Evolutionary conservation across 2,888 invertebrate genomes (phyloP).

Genomic region (Cerastoderma edule): DNA sequence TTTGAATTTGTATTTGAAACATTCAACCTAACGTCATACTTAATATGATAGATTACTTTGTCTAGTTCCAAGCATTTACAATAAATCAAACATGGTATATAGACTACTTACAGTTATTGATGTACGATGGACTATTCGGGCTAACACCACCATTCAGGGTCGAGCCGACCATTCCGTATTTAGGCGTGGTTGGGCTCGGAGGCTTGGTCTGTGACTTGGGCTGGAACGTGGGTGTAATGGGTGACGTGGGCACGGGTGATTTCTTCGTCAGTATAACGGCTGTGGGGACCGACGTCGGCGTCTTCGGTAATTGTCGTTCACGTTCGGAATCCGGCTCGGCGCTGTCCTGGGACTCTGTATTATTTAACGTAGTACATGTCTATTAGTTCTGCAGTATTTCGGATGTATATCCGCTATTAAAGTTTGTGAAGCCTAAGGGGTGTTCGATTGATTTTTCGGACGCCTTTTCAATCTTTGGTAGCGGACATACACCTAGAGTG

Average conservation of each 20-base stretch:
- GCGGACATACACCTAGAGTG: too few relatives aligned
- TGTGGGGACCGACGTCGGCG: conserved; percentile 15
- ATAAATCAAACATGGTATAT: too few relatives aligned
- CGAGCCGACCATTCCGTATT: background rate
- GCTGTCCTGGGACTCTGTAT: conserved; percentile 44
- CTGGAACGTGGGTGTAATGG: conserved; percentile 27
- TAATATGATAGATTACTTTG: too few relatives aligned
- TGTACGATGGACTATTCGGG: conserved; percentile 21
- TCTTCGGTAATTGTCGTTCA: conserved; percentile 49
- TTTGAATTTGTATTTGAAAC: too few relatives aligned
- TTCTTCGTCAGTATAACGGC: conserved; percentile 24
- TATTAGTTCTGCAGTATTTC: background rate
- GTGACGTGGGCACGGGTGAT: conserved; percentile 45
- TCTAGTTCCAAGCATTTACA: too few relatives aligned
- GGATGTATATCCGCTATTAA: too few relatives aligned
- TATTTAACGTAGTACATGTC: too few relatives aligned
- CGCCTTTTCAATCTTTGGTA: too few relatives aligned
- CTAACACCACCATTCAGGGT: conserved; percentile 19
- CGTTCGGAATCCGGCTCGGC: conserved; percentile 25
- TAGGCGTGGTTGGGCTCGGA: conserved; percentile 2
- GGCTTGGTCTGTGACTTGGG: conserved; percentile 17
- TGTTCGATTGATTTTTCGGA: too few relatives aligned
- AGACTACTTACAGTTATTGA: conserved; percentile 49
- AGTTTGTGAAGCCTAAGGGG: too few relatives aligned
- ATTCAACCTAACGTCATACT: too few relatives aligned